These are phyloP conservation scores for Rhagoletis zephyria DNA, from an alignment of 1,140 invertebrate genomes.

Conservation along the genomic window DNA sequence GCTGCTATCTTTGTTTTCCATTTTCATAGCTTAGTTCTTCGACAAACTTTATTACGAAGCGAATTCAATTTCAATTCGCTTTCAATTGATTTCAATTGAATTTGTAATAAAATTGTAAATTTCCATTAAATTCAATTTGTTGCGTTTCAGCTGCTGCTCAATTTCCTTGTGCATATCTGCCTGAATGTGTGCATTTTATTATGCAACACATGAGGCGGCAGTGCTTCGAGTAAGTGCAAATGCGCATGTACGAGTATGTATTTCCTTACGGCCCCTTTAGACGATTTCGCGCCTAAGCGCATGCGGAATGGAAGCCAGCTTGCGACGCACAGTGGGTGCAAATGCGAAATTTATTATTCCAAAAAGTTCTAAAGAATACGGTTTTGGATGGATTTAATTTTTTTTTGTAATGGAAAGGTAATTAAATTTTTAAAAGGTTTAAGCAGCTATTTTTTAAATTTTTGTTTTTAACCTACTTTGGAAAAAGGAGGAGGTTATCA, in stretches of 20 bases:
- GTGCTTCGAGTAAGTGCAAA: not conserved
- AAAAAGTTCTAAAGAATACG: too few species aligned
- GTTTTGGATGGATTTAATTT: too few species aligned
- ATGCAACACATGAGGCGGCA: conserved; percentile 41
- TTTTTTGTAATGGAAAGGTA: too few species aligned
- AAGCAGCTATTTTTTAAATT: too few species aligned
- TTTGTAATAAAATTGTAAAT: conserved; percentile 22
- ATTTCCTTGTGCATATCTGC: not conserved
- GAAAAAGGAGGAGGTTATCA: too few species aligned
- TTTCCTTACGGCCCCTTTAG: too few species aligned
- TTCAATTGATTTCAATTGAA: conserved; percentile 25
- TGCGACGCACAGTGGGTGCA: too few species aligned
- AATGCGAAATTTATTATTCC: too few species aligned
- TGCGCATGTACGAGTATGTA: not conserved
- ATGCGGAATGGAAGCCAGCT: not conserved
- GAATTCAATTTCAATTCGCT: conserved; percentile 28
- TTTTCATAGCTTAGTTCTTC: not conserved
- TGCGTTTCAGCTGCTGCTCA: not conserved
- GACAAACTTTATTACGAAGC: not conserved
- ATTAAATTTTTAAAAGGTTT: too few species aligned
- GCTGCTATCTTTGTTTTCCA: not conserved
- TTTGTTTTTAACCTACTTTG: too few species aligned
- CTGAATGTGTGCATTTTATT: conserved; percentile 3
- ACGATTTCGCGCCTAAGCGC: too few species aligned
- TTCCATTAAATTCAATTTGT: conserved; percentile 32